Conservation (phyloP, 1,140 invertebrate species). For the Arion vulgaris region DNA sequence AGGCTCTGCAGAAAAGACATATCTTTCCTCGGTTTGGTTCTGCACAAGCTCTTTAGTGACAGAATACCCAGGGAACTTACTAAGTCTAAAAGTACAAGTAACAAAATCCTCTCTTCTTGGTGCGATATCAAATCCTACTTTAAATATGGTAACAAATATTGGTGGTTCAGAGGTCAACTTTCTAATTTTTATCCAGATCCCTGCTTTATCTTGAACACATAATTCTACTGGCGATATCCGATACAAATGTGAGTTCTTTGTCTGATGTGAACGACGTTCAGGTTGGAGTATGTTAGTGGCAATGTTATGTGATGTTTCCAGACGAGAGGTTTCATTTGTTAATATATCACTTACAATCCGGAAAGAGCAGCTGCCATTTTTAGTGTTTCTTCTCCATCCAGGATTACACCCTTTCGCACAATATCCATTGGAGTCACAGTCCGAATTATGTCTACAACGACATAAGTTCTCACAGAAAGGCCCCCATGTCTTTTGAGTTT, state of each 20-base stretch:
- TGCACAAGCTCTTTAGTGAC: not conserved
- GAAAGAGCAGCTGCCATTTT: not conserved
- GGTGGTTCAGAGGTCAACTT: not conserved
- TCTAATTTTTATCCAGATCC: not conserved
- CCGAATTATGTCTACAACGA: not conserved
- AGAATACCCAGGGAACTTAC: not conserved
- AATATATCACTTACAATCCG: not conserved
- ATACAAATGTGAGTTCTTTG: not conserved
- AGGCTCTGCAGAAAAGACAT: not conserved
- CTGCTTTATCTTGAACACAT: not conserved
- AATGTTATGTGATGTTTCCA: not conserved
- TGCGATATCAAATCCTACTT: not conserved
- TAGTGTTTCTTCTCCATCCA: not conserved
- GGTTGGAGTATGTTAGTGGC: not conserved
- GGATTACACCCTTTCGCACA: not conserved
- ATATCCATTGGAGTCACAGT: not conserved
- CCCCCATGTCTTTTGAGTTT: not conserved
- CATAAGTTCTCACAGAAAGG: not conserved
- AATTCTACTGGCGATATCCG: not conserved
- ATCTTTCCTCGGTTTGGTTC: not conserved
- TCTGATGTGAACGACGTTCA: not conserved
- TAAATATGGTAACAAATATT: not conserved
- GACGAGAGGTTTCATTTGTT: not conserved
- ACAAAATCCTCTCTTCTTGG: not conserved
- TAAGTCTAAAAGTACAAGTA: not conserved